Evolutionary conservation across 2,888 invertebrate species (phyloP).

Genomic region (Sphecodes monilicornis): DNA sequence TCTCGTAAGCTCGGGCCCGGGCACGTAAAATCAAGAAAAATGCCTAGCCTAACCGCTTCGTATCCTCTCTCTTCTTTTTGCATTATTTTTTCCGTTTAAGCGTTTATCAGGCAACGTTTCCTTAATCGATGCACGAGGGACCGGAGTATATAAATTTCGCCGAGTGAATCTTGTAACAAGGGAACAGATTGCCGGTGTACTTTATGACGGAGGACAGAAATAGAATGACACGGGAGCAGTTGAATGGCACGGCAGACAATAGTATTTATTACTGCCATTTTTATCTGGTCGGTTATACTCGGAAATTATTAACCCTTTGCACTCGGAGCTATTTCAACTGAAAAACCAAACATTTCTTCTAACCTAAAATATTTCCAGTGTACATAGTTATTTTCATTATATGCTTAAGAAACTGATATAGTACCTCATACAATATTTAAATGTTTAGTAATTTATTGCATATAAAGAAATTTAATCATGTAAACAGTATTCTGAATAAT

Average conservation of each 20-base stretch:
- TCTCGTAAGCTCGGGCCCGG: slow-evolving; percentile 46
- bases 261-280: neutral
- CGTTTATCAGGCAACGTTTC: slow-evolving; percentile 25
- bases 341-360: too few relatives aligned
- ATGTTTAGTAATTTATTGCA: too few relatives aligned
- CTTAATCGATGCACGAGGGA: slow-evolving; percentile 5
- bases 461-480: too few relatives aligned
- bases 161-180: neutral
- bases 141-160: slow-evolving; percentile 5
- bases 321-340: too few relatives aligned
- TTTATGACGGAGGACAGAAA: neutral
- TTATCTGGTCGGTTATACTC: neutral
- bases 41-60: slow-evolving; percentile 26
- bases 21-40: slow-evolving; percentile 58
- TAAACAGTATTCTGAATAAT: too few relatives aligned
- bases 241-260: neutral
- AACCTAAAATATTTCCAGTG: too few relatives aligned
- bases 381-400: too few relatives aligned
- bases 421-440: too few relatives aligned
- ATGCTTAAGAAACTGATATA: too few relatives aligned
- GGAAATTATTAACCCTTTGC: slow-evolving; percentile 5
- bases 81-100: slow-evolving; percentile 15
- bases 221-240: neutral
- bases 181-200: too few relatives aligned
- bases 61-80: neutral